Evolutionary conservation across 2,797 vertebrate species (phyloP).

Genomic region (Pipistrellus pipistrellus): DNA sequence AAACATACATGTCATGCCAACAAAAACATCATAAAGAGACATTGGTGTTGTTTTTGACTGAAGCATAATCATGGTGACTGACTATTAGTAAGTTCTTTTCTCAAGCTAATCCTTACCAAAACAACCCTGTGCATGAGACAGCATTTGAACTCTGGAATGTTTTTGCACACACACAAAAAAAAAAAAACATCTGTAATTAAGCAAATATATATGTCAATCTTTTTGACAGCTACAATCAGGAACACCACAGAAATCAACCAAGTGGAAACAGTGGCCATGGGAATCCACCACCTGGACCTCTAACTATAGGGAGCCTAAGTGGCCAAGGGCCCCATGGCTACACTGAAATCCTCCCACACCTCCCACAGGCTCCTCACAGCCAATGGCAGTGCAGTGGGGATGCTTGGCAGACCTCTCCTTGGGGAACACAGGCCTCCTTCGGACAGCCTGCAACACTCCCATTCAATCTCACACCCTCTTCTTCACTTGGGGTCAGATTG

Average conservation of each 20-base stretch:
- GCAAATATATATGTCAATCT: not conserved
- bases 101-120: not conserved
- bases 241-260: not conserved
- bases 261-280: not conserved
- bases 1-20: not conserved
- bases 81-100: not conserved
- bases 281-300: not conserved
- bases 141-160: not conserved
- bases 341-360: not conserved
- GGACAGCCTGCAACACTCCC: not conserved
- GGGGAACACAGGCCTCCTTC: not conserved
- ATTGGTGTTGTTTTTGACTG: too few relatives aligned
- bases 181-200: not conserved
- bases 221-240: not conserved
- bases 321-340: not conserved
- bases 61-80: not conserved
- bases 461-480: not conserved
- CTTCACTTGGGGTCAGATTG: not conserved
- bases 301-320: not conserved
- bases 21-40: not conserved
- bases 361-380: not conserved
- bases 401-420: not conserved
- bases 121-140: not conserved
- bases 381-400: too few relatives aligned
- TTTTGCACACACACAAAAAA: not conserved